A percentile compares a stretch with the other conserved stretches of the same genome.
These are phyloP conservation scores for Zaprionus nigranus DNA, from an alignment of 1,140 invertebrate species.

Conservation along the genomic window DNA sequence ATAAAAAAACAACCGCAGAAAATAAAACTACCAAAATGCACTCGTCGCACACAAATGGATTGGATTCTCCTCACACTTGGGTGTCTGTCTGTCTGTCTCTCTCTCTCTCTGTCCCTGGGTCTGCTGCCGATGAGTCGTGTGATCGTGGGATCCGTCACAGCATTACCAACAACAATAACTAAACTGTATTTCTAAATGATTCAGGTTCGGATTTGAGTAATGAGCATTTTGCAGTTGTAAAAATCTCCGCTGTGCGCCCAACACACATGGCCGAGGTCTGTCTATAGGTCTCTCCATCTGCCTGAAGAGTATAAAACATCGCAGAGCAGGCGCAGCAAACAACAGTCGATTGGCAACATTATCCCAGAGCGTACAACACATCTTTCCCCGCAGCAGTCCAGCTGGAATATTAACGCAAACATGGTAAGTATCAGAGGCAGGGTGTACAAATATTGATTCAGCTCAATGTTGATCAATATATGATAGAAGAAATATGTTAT, in stretches of 20 bases:
- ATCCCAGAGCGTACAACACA: conserved; percentile 30
- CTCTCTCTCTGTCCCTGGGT: not conserved
- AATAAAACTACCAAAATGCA: conserved; percentile 40
- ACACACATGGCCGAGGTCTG: not conserved
- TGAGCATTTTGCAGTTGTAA: conserved; percentile 62
- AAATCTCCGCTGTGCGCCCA: conserved; percentile 40
- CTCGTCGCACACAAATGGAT: conserved; percentile 15
- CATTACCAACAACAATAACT: conserved; percentile 18
- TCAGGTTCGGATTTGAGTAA: conserved; percentile 59
- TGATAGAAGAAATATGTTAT: no score
- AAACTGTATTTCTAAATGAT: conserved; percentile 47
- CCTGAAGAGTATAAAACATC: conserved; percentile 64
- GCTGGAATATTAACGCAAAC: conserved; percentile 4
- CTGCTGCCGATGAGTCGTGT: conserved; percentile 37
- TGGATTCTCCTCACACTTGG: conserved; percentile 37
- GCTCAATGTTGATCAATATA: no score
- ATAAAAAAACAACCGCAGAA: conserved; percentile 40
- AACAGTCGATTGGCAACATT: conserved; percentile 55
- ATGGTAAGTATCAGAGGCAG: conserved; percentile 40
- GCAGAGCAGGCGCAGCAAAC: conserved; percentile 13
- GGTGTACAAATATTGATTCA: no score
- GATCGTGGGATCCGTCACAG: conserved; percentile 53
- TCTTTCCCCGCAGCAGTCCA: not conserved
- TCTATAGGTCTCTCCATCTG: conserved; percentile 11
- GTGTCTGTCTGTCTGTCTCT: conserved; percentile 14